Evolutionary conservation across 2,113 vertebrate genomes (phyloP), one percentile per base, ranked within the genome.

Genomic region (Spermophilus dauricus): DNA sequence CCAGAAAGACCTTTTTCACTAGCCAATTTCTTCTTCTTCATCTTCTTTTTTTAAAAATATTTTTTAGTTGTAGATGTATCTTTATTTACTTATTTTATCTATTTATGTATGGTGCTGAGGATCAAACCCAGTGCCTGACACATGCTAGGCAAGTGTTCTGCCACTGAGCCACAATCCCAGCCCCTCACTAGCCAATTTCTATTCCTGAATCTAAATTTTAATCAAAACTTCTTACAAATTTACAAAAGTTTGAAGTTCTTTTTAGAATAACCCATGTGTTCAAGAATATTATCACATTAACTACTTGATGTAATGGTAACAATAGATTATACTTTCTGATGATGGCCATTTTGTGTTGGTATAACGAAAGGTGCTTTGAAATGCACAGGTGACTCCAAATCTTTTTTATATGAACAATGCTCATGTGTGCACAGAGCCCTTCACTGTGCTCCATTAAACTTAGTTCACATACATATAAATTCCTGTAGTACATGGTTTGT

Each of bases 161-260:
- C 45, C 45, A 45, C 45, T 45, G 45, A 45, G 45, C 45, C 45
- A 45, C 45, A 45, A 45, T 45, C 45, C 45, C 45, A 45, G 45
- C 45, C 8, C 8, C 45, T 90, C 72, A 96, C 90, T 96, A 94
- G 96, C 96, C 96, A 98, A 92, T 48, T 96, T 97, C 88, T 85
- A 95, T 96, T 94, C 76, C 85, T 94, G 84, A 96, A 95, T 75
- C 56, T 51, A 97, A 97, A 94, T 91, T 97, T 97, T 97, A 97
- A 96, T 89, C 56, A 94, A 97, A 98, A 93, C 37, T 77, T 93
- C 73, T 83, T 83, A 94, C 18, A 91, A 95, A 97, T 92, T 95
- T 95, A 81, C 4, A 92, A 96, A 96, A 95, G 37, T 63, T 91
- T 96, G 75, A 86, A 65, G 39, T 94, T 94, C 37, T 67, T 72